Evolutionary conservation across 2,797 vertebrate species (phyloP), one percentile per base, ranked within the genome.

Genomic region (Enteromius anoplus): DNA sequence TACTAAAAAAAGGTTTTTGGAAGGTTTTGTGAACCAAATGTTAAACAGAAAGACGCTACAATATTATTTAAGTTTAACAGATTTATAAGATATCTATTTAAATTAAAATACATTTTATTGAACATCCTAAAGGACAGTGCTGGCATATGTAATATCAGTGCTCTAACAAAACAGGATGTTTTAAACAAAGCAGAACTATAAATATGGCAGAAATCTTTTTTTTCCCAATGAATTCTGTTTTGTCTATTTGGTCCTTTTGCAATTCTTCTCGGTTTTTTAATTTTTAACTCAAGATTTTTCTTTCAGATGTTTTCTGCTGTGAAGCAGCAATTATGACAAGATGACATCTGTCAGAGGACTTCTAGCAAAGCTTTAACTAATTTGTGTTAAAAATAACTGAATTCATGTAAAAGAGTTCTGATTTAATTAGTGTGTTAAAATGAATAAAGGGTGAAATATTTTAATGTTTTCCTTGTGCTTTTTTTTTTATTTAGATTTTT

Each of bases 361-460:
- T 34, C 58, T 19, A 81, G 47, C 62, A 15, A 76, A 49, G 53
- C 12, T 10, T 58, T 34, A 53, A 65, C 42, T 72, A 53, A 72
- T 71, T 64, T 11, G 34, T 73, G 7, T 78, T 58, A 78, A 53
- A 62, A 42, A 62, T 23, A 78, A 34, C 12, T 73, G 47, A 82
- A 79, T 55, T 65, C 1, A 47, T 60, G 75, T 82, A 60, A 49
- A 65, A 49, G 37, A 77, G 40, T 58, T 15, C 15, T 68, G 14
- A 47, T 23, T 69, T 42, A 77, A 77, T 66, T 53, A 60, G 49
- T 70, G 71, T 80, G 76, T 69, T 75, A 8, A 79, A 80, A 81
- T 75, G 3, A 84, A 84, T 85, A 84, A 77, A 82, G n/a, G 12
- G 29, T 37, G 29, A 65, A 65, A 66, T 14, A 82, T 71, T 71